These are phyloP conservation scores for Nasonia vitripennis DNA, from an alignment of 1,140 invertebrate species.

Conservation along the genomic window DNA sequence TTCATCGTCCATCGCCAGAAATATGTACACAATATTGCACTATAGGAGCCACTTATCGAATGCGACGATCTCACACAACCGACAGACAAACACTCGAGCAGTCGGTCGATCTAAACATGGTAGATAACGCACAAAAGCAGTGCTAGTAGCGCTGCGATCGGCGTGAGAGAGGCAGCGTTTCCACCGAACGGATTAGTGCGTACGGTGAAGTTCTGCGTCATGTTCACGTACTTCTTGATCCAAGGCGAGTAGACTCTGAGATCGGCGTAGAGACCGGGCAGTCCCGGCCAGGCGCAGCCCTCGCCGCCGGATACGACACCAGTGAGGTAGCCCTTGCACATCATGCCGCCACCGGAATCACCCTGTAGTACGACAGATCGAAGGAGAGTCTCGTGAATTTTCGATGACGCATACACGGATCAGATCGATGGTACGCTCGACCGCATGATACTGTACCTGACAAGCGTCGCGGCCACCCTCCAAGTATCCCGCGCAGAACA, in stretches of 20 bases:
- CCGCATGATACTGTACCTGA: not conserved
- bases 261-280: constrained; percentile 76
- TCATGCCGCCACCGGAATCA: constrained; percentile 53
- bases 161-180: not conserved
- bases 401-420: not conserved
- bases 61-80: not conserved
- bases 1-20: not conserved
- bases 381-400: not conserved
- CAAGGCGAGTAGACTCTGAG: constrained; percentile 56
- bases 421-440: no score
- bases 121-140: not conserved
- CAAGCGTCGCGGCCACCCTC: constrained; percentile 50
- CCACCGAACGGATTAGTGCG: not conserved
- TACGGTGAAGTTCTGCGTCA: not conserved
- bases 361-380: constrained; percentile 28
- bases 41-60: no score
- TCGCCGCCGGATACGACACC: constrained; percentile 75
- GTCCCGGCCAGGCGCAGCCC: constrained; percentile 70
- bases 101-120: not conserved
- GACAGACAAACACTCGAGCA: not conserved
- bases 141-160: not conserved
- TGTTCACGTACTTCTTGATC: constrained; percentile 37
- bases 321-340: constrained; percentile 43
- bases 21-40: not conserved
- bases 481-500: constrained; percentile 49